Evolutionary conservation across 2,888 invertebrate genomes (phyloP), one percentile per base, ranked within the genome.

Genomic region (Agrochola circellaris): DNA sequence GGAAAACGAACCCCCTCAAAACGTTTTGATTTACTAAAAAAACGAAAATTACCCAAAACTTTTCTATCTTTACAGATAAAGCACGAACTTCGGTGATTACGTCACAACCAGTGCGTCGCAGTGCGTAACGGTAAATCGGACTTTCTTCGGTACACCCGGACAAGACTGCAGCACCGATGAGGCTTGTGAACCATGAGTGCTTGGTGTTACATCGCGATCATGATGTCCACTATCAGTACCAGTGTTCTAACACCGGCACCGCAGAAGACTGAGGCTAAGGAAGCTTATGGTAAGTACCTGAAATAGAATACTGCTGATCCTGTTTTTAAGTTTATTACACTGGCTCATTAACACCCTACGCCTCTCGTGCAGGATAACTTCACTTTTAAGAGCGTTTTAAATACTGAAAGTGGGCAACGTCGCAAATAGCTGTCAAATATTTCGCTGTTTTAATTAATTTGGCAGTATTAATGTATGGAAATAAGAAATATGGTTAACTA

Each of bases 201-300:
- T 92, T 96, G 96, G 96, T 96, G 94, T 93, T 95, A 93, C 90
- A 91, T 96, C 93, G 93, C 95, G 94, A 93, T 96, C 90, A 95
- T 95, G 91, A 95, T 96, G 94, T 92, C 94, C 84, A 94, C 96
- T 89, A 93, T 96, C 92, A 95, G 95, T 92, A 95, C 93, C 77
- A 93, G 94, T 64, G 94, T 95, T 61, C 90, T 96, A 17, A 94
- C 95, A 58, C 96, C 95, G 69, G 94, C 95, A 42, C 96, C 96
- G 56, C 93, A 94, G 87, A 96, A 94, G 86, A 92, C 95, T 89
- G 96, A 96, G 86, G 93, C 92, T 60, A 96, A 95, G 79, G 96
- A 96, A 83, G 89, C 93, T 34, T 95, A 94, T 81, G 96, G 96
- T 95, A 89, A 88, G 87, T 89, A 88, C 7, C 13, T 23, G 51